Conservation (phyloP, 92 coral and sea anemone species). For the Muricea muricata region DNA sequence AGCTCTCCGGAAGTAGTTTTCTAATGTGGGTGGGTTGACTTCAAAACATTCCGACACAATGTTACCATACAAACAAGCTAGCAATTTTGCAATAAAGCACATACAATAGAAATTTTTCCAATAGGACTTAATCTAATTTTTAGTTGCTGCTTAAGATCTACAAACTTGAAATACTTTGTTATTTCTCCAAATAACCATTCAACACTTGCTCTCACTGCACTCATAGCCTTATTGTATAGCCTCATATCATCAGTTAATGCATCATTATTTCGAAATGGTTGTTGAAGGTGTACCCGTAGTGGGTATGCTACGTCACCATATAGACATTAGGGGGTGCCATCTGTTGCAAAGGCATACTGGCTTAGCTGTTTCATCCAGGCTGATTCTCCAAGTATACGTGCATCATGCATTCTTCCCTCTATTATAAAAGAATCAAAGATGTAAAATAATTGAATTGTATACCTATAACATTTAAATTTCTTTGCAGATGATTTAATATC, state of each 20-base stretch:
- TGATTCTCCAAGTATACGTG: neutral
- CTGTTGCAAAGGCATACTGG: neutral
- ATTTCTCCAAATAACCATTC: neutral
- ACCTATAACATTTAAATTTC: too few species aligned
- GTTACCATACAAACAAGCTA: neutral
- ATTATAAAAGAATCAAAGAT: neutral
- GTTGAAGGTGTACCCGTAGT: neutral
- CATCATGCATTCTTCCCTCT: conserved; percentile 14
- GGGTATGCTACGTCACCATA: conserved; percentile 23
- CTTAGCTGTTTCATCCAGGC: neutral
- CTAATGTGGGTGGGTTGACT: neutral
- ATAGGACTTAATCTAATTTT: neutral
- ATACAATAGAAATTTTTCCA: neutral
- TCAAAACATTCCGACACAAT: neutral
- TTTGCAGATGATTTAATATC: too few species aligned
- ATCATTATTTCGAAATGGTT: neutral
- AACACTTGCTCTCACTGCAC: neutral
- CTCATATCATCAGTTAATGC: neutral
- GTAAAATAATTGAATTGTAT: neutral
- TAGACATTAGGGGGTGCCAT: neutral
- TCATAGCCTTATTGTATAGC: conserved; percentile 6
- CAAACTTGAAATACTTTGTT: neutral
- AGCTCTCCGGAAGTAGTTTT: neutral
- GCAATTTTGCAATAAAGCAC: neutral
- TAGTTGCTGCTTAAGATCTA: conserved; percentile 2